phyloP scores from a whole-genome alignment of 35 echinoderm and acorn worm genomes.

The Apostichopus japonicus region DNA sequence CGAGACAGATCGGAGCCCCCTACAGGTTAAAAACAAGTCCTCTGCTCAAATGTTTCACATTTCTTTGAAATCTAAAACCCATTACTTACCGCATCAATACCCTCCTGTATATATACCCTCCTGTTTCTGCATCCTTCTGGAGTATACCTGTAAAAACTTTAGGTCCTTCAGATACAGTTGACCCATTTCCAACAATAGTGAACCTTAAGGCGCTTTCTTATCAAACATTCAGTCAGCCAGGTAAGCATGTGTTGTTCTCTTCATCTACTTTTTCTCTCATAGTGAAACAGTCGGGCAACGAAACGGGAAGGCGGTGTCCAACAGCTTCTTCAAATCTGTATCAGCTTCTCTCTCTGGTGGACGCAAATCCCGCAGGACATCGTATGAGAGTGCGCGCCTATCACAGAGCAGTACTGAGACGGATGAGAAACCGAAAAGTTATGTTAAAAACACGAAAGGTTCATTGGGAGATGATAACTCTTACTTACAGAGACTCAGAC shows the following conservation, averaged over 20 bases:
- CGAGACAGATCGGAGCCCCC: background rate
- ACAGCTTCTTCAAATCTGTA: slow-evolving; percentile 40
- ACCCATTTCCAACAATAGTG: slow-evolving; percentile 26
- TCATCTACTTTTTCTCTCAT: background rate
- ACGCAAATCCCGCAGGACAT: slow-evolving; percentile 26
- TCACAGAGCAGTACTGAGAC: background rate
- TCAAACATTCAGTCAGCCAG: background rate
- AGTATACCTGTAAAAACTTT: background rate
- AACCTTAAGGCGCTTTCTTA: background rate
- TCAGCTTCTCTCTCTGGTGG: slow-evolving; percentile 23
- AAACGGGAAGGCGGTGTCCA: background rate
- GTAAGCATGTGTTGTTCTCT: slow-evolving; percentile 22
- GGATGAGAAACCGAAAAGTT: slow-evolving; percentile 20
- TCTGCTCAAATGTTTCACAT: slow-evolving; percentile 41
- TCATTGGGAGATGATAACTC: background rate
- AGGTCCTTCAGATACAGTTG: slow-evolving; percentile 22
- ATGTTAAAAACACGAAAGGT: slow-evolving; percentile 6
- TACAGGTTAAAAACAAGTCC: background rate
- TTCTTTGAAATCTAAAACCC: slow-evolving; percentile 33
- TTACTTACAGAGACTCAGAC: slow-evolving; percentile 1
- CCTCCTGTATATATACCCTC: too few relatives aligned
- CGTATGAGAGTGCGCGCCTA: background rate
- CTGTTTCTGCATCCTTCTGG: too few relatives aligned
- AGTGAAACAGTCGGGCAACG: slow-evolving; percentile 25
- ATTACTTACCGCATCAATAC: too few relatives aligned